Conservation (phyloP, 2,888 invertebrate species). For the Rhopalosiphum nymphaeae region DNA sequence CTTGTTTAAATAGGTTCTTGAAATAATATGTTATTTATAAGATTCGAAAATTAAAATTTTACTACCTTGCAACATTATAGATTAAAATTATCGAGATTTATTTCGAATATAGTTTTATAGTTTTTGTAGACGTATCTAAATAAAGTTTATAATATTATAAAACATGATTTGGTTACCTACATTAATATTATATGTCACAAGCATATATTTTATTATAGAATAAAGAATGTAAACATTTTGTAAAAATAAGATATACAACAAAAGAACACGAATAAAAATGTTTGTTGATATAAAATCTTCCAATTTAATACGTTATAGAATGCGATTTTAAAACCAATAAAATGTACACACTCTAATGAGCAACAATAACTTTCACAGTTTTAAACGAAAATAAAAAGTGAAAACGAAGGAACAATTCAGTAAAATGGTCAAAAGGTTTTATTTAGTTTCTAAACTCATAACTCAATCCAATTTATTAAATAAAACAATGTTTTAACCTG, state of each 20-base stretch:
- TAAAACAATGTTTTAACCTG: background rate
- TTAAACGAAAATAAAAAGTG: constrained; percentile 33
- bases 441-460: background rate
- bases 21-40: background rate
- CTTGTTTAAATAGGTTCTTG: background rate
- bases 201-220: background rate
- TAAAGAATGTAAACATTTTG: background rate
- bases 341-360: constrained; percentile 10
- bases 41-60: background rate
- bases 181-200: background rate
- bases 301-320: background rate
- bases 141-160: background rate
- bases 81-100: background rate
- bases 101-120: background rate
- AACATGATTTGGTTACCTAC: background rate
- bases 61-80: background rate
- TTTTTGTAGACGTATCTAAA: background rate
- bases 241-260: background rate
- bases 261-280: background rate
- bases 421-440: constrained; percentile 12
- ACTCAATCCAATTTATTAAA: background rate
- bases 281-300: background rate
- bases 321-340: constrained; percentile 14
- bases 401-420: constrained; percentile 13
- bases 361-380: background rate